phyloP scores from a whole-genome alignment of 2,888 invertebrate species.

The Ichneumoninae sp. region DNA sequence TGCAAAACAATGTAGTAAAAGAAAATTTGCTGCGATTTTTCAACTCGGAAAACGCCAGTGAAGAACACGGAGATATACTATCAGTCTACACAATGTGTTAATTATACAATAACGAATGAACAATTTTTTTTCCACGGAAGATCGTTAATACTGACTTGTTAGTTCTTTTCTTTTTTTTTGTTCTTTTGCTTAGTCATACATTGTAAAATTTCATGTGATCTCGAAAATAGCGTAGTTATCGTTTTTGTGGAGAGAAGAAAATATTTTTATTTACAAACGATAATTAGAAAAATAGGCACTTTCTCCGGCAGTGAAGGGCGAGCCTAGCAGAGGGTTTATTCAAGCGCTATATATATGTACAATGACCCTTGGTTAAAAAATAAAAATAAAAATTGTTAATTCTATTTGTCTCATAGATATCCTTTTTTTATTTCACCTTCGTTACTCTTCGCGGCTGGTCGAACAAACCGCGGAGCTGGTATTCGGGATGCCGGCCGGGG shows the following conservation, averaged over 20 bases:
- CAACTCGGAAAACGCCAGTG: constrained; percentile 11
- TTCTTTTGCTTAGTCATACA: constrained; percentile 12
- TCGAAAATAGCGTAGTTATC: constrained; percentile 57
- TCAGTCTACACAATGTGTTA: constrained; percentile 46
- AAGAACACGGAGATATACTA: constrained; percentile 11
- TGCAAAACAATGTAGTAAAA: constrained; percentile 6
- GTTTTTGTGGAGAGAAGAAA: constrained; percentile 1
- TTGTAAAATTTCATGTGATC: constrained; percentile 48
- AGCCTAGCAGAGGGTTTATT: constrained; percentile 52
- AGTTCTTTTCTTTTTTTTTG: background rate
- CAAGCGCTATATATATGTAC: constrained; percentile 61
- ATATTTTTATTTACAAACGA: constrained; percentile 49
- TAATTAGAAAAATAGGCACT: constrained; percentile 61
- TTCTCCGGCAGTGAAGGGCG: constrained; percentile 61
- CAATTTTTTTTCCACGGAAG: constrained; percentile 54
- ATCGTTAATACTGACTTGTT: constrained; percentile 64
- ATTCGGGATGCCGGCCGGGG: constrained; percentile 82
- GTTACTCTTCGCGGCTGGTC: constrained; percentile 67
- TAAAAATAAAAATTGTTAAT: constrained; percentile 25
- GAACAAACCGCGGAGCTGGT: constrained; percentile 76
- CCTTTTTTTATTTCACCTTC: constrained; percentile 68
- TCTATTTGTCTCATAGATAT: constrained; percentile 56
- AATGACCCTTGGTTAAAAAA: constrained; percentile 48
- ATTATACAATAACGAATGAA: constrained; percentile 41
- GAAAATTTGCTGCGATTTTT: constrained; percentile 33